Percentiles rank a stretch among this genome's conserved stretches.
phyloP scores from a whole-genome alignment of 2,888 invertebrate genomes.

The Pseudococcus viburni region DNA sequence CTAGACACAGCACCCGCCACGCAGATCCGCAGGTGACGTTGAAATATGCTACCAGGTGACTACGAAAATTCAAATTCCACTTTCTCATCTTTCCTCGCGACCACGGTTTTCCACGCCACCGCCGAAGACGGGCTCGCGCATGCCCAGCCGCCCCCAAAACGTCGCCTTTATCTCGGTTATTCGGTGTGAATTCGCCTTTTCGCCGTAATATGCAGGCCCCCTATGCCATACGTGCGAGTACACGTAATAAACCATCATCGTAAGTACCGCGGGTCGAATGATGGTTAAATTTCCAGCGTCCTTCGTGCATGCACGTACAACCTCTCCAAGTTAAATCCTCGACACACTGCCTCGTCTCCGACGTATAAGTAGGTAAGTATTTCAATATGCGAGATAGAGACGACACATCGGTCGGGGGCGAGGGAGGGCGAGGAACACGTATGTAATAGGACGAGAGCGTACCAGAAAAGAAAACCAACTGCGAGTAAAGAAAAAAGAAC shows the following conservation, averaged over 20 bases:
- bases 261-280: background rate
- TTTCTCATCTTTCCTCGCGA: constrained; percentile 48
- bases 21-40: constrained; percentile 27
- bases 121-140: background rate
- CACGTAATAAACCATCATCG: background rate
- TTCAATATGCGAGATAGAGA: background rate
- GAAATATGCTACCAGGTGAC: constrained; percentile 45
- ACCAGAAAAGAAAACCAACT: constrained; percentile 7
- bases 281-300: background rate
- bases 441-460: background rate
- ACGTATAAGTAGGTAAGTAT: background rate
- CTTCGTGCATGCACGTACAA: background rate
- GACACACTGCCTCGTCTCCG: background rate
- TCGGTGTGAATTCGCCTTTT: constrained; percentile 25
- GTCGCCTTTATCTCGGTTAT: background rate
- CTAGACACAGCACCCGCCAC: background rate
- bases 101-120: background rate
- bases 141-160: background rate
- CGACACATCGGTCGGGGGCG: background rate
- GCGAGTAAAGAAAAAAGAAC: background rate
- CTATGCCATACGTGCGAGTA: background rate
- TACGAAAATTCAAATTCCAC: constrained; percentile 41
- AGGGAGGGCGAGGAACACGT: background rate
- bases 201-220: background rate
- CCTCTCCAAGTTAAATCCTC: background rate